These are phyloP conservation scores for Perca fluviatilis DNA, from an alignment of 2,113 vertebrate species.

Conservation along the genomic window DNA sequence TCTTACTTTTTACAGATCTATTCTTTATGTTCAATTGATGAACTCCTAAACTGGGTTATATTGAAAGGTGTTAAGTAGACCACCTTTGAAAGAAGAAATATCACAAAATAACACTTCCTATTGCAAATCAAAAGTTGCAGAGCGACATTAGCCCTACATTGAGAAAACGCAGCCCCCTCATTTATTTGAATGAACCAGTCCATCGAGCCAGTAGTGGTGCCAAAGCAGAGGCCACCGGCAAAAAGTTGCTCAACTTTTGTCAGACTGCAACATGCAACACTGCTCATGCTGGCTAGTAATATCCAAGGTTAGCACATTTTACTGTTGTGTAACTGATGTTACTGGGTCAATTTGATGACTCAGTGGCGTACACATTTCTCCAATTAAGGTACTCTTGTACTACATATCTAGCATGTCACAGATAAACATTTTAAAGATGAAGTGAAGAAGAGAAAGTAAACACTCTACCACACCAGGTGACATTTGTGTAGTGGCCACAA, in stretches of 20 bases:
- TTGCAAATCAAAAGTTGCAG: neutral
- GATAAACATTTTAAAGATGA: neutral
- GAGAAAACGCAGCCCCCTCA: neutral
- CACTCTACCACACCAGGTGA: neutral
- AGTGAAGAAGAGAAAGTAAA: neutral
- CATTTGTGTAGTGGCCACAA: neutral
- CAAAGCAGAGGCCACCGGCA: neutral
- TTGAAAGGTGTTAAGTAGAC: neutral
- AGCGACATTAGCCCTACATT: neutral
- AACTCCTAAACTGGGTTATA: neutral
- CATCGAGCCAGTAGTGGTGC: neutral
- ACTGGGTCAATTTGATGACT: neutral
- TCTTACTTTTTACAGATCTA: slow-evolving; percentile 4
- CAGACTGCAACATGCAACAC: neutral
- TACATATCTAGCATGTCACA: neutral
- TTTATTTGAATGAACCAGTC: neutral
- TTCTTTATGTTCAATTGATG: neutral
- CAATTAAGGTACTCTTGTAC: neutral
- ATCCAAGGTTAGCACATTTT: neutral
- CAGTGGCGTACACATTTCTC: neutral
- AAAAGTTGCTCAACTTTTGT: neutral
- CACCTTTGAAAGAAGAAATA: neutral
- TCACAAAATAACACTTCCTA: neutral
- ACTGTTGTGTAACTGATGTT: neutral
- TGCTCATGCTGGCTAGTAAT: too few species aligned